Evolutionary conservation across 2,113 vertebrate species (phyloP).

Genomic region (Lasiurus cinereus): DNA sequence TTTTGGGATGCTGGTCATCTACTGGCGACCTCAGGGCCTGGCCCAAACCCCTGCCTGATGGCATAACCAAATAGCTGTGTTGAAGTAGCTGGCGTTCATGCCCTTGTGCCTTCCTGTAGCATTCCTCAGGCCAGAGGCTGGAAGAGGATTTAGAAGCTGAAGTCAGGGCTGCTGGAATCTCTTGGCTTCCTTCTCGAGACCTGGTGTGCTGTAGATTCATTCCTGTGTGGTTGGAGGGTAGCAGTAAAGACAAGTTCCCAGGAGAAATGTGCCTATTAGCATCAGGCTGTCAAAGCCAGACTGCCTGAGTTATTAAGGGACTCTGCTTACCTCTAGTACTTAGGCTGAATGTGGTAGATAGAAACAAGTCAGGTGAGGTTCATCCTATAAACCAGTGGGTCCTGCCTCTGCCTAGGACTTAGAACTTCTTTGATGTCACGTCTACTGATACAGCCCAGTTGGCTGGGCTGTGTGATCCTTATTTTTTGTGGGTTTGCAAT

Average conservation of each 20-base stretch:
- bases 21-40: background rate
- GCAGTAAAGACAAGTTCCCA: background rate
- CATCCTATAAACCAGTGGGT: background rate
- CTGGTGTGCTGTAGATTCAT: background rate
- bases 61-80: background rate
- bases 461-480: background rate
- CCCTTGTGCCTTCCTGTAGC: accelerated
- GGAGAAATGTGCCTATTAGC: background rate
- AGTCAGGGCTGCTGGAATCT: background rate
- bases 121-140: background rate
- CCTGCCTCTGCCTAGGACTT: background rate
- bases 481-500: accelerated
- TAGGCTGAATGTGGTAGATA: background rate
- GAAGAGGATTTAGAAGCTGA: background rate
- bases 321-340: background rate
- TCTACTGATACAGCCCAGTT: background rate
- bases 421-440: background rate
- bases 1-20: background rate
- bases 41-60: background rate
- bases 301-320: background rate
- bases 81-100: accelerated
- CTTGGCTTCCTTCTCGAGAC: background rate
- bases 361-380: background rate
- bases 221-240: background rate
- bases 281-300: background rate